Evolutionary conservation across 2,797 vertebrate genomes (phyloP), one percentile per base, ranked within the genome.

Genomic region (Myoxocephalus aenaeus): DNA sequence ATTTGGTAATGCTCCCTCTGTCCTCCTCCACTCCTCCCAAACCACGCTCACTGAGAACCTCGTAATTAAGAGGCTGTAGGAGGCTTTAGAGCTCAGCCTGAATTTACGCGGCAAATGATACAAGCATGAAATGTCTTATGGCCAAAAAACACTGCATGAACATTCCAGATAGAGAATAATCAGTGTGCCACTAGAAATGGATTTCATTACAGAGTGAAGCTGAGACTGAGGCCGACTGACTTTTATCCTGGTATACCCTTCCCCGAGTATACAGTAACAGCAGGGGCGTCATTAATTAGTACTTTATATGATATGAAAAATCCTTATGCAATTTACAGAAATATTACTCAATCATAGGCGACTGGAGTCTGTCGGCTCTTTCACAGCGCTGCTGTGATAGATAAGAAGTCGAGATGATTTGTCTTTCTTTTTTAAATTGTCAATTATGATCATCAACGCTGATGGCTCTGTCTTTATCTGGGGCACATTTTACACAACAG

Each of bases 21-120:
- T 59, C 50, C 71, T 66, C 81, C 75, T 61, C 81, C 61, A 53
- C 81, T 77, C 56, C 54, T 79, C 50, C 63, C 62, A 44, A 66
- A 63, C 78, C 51, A 72, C 36, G 18, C 79, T 83, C 75, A 15
- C 84, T 76, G 80, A 85, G 84, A 92, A 85, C 77, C 78, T 58
- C 13, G 44, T 93, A 90, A 94, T 93, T 89, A 94, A 92, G 84
- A 89, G 84, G 80, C 90, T 87, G 88, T 82, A 87, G 87, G 90
- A 89, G 84, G 84, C 87, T 89, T 86, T 81, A 85, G 81, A 89
- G 70, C 84, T 90, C 83, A 80, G 87, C 78, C 81, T 78, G 87
- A 91, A 92, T 93, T 90, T 90, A 89, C 65, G 74, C 84, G 81
- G 84, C 88, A 86, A 85, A 75, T 93, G 89, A 93, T 86, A 87